Conservation (phyloP, 2,888 invertebrate genomes). For the Amiota mariae region DNA sequence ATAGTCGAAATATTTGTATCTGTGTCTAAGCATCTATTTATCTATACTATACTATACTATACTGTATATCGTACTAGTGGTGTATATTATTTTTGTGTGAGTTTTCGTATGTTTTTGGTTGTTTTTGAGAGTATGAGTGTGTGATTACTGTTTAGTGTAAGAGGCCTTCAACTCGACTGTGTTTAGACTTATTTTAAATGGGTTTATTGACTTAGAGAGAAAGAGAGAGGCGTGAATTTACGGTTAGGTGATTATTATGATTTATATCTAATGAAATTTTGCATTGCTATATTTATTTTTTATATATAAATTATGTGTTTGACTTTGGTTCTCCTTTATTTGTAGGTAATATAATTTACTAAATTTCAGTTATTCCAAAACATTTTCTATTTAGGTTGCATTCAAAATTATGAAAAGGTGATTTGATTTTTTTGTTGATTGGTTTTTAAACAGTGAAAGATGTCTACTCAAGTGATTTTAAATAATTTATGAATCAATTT, state of each 20-base stretch:
- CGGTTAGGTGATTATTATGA: background rate
- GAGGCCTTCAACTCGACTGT: constrained; percentile 16
- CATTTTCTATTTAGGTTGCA: no score
- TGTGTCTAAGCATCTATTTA: background rate
- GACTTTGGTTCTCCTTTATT: background rate
- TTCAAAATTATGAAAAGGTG: no score
- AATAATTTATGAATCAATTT: no score
- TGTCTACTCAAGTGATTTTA: no score
- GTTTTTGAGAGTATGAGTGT: background rate
- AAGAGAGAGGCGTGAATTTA: background rate
- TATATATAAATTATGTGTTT: background rate
- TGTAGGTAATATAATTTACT: no score
- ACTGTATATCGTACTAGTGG: background rate
- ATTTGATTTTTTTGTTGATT: no score
- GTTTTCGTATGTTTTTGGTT: no score
- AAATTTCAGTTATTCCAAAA: no score
- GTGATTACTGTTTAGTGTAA: background rate
- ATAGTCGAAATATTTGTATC: constrained; percentile 2
- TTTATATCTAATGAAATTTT: background rate
- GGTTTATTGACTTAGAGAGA: constrained; percentile 17
- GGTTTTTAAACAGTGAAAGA: no score
- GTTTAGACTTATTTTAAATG: constrained; percentile 17
- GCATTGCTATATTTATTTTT: background rate
- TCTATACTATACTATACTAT: background rate
- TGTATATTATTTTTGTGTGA: no score